These are phyloP conservation scores for Paradoxurus hermaphroditus DNA, from an alignment of 2,113 vertebrate genomes.

Conservation along the genomic window DNA sequence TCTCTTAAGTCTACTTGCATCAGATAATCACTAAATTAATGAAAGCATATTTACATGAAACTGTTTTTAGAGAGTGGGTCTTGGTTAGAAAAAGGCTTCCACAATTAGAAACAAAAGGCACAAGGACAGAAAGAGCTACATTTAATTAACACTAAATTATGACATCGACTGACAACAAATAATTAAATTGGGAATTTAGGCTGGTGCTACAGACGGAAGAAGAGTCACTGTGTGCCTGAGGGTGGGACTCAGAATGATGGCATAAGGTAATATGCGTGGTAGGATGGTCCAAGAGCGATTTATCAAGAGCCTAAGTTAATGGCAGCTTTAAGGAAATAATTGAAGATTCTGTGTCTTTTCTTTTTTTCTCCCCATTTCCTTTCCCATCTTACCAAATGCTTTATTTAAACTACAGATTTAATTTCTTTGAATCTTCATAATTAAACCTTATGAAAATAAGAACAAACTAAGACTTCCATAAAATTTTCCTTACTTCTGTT, in stretches of 20 bases:
- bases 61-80: not conserved
- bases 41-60: constrained; percentile 31
- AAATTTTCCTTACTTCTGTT: not conserved
- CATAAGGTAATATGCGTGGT: not conserved
- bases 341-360: not conserved
- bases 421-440: not conserved
- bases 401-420: constrained; percentile 1
- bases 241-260: not conserved
- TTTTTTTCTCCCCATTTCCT: not conserved
- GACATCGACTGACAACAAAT: constrained; percentile 18
- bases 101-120: constrained; percentile 8
- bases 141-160: constrained; percentile 38
- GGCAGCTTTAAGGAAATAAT: not conserved
- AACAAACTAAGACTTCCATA: not conserved
- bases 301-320: not conserved
- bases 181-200: not conserved
- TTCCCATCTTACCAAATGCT: not conserved
- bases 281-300: not conserved
- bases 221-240: not conserved
- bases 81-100: not conserved
- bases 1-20: constrained; percentile 9
- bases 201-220: not conserved
- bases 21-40: constrained; percentile 11
- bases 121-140: not conserved
- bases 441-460: not conserved